Evolutionary conservation across 1,140 invertebrate species (phyloP).

Genomic region (Ips typographus): DNA sequence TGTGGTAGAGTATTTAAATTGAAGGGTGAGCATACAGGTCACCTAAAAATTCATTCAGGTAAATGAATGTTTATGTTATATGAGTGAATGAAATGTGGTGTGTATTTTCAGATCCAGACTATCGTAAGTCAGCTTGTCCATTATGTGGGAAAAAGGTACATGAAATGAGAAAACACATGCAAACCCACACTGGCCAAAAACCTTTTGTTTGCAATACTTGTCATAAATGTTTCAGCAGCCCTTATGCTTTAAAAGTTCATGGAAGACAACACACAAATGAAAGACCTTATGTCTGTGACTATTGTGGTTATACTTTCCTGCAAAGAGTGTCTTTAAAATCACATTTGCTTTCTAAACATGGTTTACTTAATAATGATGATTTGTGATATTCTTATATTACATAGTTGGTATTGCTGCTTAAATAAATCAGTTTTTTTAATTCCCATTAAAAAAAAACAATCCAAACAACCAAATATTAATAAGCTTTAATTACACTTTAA

Average conservation of each 20-base stretch:
- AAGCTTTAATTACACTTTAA: no score
- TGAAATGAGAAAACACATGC: conserved; percentile 42
- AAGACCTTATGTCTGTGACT: conserved; percentile 42
- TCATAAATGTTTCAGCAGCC: conserved; percentile 44
- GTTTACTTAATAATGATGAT: not conserved
- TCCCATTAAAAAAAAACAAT: no score
- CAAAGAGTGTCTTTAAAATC: conserved; percentile 44
- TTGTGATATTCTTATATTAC: no score
- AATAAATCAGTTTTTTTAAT: no score
- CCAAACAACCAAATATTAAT: no score
- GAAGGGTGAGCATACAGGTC: conserved; percentile 40
- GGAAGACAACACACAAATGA: conserved; percentile 45
- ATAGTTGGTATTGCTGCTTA: no score
- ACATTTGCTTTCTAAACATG: conserved; percentile 44
- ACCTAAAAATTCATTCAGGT: conserved; percentile 42
- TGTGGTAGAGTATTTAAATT: conserved; percentile 42
- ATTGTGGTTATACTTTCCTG: conserved; percentile 39
- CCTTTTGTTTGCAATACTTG: conserved; percentile 42
- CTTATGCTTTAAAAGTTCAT: conserved; percentile 42
- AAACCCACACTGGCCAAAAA: conserved; percentile 44
- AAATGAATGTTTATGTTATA: conserved; percentile 6
- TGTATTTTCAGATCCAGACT: conserved; percentile 39
- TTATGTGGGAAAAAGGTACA: conserved; percentile 42
- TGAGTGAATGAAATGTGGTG: not conserved
- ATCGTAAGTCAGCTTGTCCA: conserved; percentile 39